Base-by-base conservation (phyloP, 2,888 invertebrate species). In the Pycnomerus fuliginosus region DNA sequence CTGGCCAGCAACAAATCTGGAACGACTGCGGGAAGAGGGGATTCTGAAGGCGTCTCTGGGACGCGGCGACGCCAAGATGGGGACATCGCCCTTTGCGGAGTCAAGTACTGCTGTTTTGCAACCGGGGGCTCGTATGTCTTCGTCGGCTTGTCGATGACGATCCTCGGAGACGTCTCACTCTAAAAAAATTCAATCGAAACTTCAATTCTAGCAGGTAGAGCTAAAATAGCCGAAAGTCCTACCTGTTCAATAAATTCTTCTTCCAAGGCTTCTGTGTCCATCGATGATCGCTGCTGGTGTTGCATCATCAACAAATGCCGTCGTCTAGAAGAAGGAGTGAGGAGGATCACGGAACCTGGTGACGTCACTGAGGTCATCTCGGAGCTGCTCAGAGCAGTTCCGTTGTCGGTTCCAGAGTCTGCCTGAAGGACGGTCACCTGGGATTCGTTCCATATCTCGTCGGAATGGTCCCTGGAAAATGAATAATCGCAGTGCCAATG, bases 381-480 rank as follows among this genome's bases (percentile, higher is more conserved):
- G 2, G 75, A 74, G 52, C 72, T 73, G 51, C 74, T 75, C 38
- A 80, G 70, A 1, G 79, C 77, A 1, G 80, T 80, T 24, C 81
- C 81, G 67, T 81, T 82, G 59, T 82, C 81, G 10, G 81, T 81
- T 25, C 80, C 80, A 10, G 83, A 82, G 64, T 87, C 88, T 1
- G 82, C 80, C 72, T 85, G 87, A 20, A 89, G 75, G 10, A 90
- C 87, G 1, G 90, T 90, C 4, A 86, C 84, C 74, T 91, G 90
- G 7, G 90, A 90, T 74, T 90, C 90, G 72, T 90, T 91, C 90
- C 90, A 90, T 62, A 88, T 83, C 62, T 88, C 87, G 66, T 91
- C 90, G 30, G 90, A 90, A 69, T 90, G 89, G 68, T 90, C 90
- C 62, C 87, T 76, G 16, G 3, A 8, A n/a, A n/a, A n/a, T n/a